Percentiles rank a stretch among this genome's conserved stretches.
Conservation (phyloP, 2,797 vertebrate genomes). For the Monodelphis domestica region DNA sequence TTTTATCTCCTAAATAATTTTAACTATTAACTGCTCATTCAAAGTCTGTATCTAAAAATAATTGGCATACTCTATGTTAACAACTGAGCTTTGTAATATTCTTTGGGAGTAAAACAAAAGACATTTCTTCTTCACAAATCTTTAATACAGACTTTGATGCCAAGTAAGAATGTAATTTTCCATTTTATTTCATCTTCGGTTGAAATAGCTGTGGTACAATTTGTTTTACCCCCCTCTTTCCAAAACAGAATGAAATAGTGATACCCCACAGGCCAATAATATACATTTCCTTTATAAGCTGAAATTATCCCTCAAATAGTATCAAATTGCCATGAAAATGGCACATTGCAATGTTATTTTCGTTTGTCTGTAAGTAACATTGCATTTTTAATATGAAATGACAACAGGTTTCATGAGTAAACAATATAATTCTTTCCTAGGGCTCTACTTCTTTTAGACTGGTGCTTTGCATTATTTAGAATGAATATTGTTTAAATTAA, state of each 20-base stretch:
- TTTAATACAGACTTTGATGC: not conserved
- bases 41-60: constrained; percentile 74
- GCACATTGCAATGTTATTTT: not conserved
- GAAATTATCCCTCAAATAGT: constrained; percentile 17
- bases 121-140: not conserved
- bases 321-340: constrained; percentile 7
- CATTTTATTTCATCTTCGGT: constrained; percentile 2
- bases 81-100: constrained; percentile 34
- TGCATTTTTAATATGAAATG: constrained; percentile 9
- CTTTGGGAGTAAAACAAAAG: constrained; percentile 54
- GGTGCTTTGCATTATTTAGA: constrained; percentile 9
- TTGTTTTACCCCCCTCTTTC: not conserved
- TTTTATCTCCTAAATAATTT: constrained; percentile 78
- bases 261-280: not conserved
- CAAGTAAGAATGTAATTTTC: not conserved
- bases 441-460: constrained; percentile 21
- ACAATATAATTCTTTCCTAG: not conserved
- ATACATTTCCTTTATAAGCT: not conserved
- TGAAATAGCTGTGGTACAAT: not conserved
- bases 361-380: not conserved
- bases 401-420: constrained; percentile 24
- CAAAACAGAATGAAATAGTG: constrained; percentile 2
- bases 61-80: constrained; percentile 58
- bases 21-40: constrained; percentile 79
- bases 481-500: constrained; percentile 23